Conservation (phyloP, 2,888 invertebrate genomes). For the Didymodactylos carnosus region DNA sequence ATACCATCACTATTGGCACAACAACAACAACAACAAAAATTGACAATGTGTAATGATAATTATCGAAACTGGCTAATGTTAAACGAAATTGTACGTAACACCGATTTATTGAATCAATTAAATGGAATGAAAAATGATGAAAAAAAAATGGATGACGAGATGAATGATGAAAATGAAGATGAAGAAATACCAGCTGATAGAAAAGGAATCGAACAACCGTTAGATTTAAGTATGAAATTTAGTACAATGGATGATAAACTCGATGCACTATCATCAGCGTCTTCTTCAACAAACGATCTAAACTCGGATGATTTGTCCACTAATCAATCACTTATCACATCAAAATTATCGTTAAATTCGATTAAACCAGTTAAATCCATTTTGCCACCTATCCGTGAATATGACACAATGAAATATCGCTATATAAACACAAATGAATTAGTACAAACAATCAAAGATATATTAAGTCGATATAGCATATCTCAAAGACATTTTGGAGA, state of each 20-base stretch:
- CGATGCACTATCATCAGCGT: not conserved
- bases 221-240: not conserved
- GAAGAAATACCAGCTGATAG: not conserved
- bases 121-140: not conserved
- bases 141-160: not conserved
- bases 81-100: not conserved
- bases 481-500: constrained; percentile 95
- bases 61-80: not conserved
- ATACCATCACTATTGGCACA: not conserved
- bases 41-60: too few relatives aligned
- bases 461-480: constrained; percentile 40
- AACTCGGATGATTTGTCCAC: too few relatives aligned
- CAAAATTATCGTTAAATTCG: constrained; percentile 35
- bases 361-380: constrained; percentile 80
- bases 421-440: constrained; percentile 94
- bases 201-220: not conserved
- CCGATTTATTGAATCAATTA: not conserved
- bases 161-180: not conserved
- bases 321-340: not conserved
- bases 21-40: not conserved
- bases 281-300: too few relatives aligned
- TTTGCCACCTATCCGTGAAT: constrained; percentile 87
- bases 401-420: constrained; percentile 92
- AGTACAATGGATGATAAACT: not conserved
- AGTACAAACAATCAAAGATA: constrained; percentile 43